Percentiles rank a stretch among this genome's conserved stretches.
Evolutionary conservation across 2,797 vertebrate species (phyloP).

Genomic region (Lacerta viridis): DNA sequence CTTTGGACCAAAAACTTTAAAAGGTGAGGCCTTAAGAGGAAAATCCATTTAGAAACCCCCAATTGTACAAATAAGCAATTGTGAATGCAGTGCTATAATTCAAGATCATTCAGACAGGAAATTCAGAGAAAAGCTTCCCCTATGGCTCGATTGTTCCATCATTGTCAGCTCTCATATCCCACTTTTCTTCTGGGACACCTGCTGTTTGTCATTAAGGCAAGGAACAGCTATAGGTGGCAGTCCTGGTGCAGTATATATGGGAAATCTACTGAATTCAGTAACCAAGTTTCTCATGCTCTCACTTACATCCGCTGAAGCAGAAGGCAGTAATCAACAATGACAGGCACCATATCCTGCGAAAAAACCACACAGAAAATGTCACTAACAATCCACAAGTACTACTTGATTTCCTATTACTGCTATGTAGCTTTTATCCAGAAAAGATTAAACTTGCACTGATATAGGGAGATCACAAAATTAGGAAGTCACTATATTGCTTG

Average conservation of each 20-base stretch:
- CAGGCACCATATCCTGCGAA: constrained; percentile 90
- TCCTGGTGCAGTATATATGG: neutral
- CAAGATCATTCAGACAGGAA: neutral
- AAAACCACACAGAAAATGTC: constrained; percentile 51
- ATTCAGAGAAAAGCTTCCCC: neutral
- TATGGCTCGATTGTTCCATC: neutral
- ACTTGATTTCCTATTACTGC: neutral
- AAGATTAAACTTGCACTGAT: neutral
- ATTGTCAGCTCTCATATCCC: constrained; percentile 6
- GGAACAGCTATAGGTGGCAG: neutral
- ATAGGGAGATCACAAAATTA: constrained; percentile 23
- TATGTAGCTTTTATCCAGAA: neutral
- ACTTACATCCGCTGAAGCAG: constrained; percentile 93
- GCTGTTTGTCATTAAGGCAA: neutral
- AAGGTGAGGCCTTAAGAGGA: neutral
- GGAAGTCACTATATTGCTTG: neutral
- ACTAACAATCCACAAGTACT: constrained; percentile 19
- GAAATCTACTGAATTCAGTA: constrained; percentile 5
- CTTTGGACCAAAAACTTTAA: neutral
- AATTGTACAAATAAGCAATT: constrained; percentile 10
- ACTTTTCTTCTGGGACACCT: rapidly evolving
- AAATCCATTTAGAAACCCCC: neutral
- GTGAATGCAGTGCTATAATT: neutral
- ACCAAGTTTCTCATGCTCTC: constrained; percentile 24
- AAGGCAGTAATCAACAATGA: constrained; percentile 94